Conservation (phyloP, 1,140 invertebrate genomes). For the Papilio xuthus region DNA sequence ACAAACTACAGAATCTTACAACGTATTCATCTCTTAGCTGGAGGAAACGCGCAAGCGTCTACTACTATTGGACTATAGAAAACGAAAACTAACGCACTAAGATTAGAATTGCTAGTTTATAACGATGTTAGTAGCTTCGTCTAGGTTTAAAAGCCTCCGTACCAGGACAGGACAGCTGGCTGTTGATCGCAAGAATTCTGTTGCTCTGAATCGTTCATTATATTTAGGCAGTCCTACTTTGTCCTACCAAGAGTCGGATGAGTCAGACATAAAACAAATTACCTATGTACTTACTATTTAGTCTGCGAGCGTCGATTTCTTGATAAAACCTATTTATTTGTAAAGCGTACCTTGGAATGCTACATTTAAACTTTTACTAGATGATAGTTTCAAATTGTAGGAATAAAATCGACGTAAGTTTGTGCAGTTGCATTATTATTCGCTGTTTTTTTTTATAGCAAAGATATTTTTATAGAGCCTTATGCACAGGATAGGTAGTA, state of each 20-base stretch:
- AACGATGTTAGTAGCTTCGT: background rate
- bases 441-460: background rate
- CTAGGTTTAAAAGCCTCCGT: background rate
- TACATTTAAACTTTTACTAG: background rate
- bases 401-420: background rate
- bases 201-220: background rate
- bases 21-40: too few relatives aligned
- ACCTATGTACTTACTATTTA: conserved; percentile 24
- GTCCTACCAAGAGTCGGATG: background rate
- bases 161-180: background rate
- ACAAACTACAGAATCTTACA: too few relatives aligned
- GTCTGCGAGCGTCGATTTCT: background rate
- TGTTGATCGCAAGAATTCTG: background rate
- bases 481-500: background rate
- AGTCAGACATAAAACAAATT: background rate
- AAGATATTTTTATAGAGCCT: background rate
- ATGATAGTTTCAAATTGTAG: background rate
- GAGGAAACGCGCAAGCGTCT: background rate
- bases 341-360: background rate
- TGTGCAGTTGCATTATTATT: background rate
- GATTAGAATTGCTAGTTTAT: background rate
- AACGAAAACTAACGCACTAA: background rate
- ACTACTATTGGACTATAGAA: background rate
- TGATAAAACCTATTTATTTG: background rate
- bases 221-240: background rate